Evolutionary conservation across 1,140 invertebrate species (phyloP).

Genomic region (Brachionus paranguensis): DNA sequence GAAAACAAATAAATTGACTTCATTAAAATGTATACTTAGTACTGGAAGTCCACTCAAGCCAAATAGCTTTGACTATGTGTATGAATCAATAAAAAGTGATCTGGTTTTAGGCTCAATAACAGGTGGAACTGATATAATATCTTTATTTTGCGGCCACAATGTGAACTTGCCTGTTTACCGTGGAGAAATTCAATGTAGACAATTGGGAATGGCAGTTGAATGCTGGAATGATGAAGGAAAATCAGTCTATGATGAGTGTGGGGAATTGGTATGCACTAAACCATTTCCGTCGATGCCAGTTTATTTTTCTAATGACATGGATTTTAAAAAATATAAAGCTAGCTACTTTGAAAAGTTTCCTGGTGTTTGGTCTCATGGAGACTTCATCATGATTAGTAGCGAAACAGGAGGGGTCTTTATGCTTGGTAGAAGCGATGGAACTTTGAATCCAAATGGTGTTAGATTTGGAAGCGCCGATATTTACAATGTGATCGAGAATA

Average conservation of each 20-base stretch:
- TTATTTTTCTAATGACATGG: slow-evolving; percentile 61
- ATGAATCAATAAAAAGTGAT: slow-evolving; percentile 59
- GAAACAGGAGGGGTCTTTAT: slow-evolving; percentile 60
- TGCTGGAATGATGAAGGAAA: slow-evolving; percentile 56
- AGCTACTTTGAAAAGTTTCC: slow-evolving; percentile 61
- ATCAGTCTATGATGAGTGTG: slow-evolving; percentile 55
- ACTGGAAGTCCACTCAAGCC: slow-evolving; percentile 62
- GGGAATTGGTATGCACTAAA: slow-evolving; percentile 61
- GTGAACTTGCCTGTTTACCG: slow-evolving; percentile 58
- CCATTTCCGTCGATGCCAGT: slow-evolving; percentile 63
- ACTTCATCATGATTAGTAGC: slow-evolving; percentile 59
- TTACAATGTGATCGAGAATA: slow-evolving; percentile 59
- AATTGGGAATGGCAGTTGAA: slow-evolving; percentile 60
- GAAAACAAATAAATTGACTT: slow-evolving; percentile 54
- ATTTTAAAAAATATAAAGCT: slow-evolving; percentile 58
- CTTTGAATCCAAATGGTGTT: slow-evolving; percentile 63
- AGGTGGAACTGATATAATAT: slow-evolving; percentile 62
- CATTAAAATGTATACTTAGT: slow-evolving; percentile 58
- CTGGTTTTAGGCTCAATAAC: slow-evolving; percentile 61
- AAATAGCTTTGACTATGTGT: slow-evolving; percentile 60
- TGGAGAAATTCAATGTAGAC: slow-evolving; percentile 60
- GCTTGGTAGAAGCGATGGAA: slow-evolving; percentile 62
- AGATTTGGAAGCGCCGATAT: slow-evolving; percentile 64
- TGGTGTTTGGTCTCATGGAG: slow-evolving; percentile 61
- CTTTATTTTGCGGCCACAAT: slow-evolving; percentile 61